Base-by-base conservation (phyloP, 2,888 invertebrate genomes). In the Lamellibrachia columna region DNA sequence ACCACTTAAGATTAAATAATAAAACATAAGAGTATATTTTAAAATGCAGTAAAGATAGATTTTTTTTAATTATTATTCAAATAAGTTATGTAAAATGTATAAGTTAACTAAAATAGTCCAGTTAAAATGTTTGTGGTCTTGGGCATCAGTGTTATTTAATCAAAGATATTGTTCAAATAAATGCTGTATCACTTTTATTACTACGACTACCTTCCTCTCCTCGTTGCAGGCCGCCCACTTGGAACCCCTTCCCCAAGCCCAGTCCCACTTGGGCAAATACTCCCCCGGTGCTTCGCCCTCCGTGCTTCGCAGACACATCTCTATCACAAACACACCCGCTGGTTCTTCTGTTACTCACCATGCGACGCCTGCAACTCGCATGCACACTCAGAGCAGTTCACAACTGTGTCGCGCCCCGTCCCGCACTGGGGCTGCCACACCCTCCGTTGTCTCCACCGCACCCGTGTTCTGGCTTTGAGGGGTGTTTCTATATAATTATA, bases 181-280 rank as follows among this genome's bases (percentile, higher is more conserved):
- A 40, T 40, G 40, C 40, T 40, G 40, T 40, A 40, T 40, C 40
- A 1, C 40, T 40, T 1, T 40, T 40, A 40, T 40, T 75, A n/a
- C n/a, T 75, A 75, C 75, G n/a, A 75, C 75, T 75, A 15, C 6
- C 22, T 75, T 6, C n/a, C 22, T 75, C n/a, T 75, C 53, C 58
- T 91, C 91, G 40, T 53, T 53, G 91, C 91, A 91, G 91, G 58
- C 53, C 9, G 9, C 58, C 40, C 52, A 58, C 53, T 91, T 91
- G 53, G 91, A 91, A n/a, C 91, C 91, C 40, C 28, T 91, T 15
- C 91, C 91, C n/a, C 91, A 58, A n/a, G 91, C 91, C n/a, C 91
- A 91, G 53, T 91, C 91, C 40, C 91, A 91, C 55, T 53, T 91
- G 15, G 91, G 91, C 55, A 91, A 91, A 91, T 91, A 91, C 55